Percentiles rank a stretch among this genome's conserved stretches.
Evolutionary conservation across 2,113 vertebrate species (phyloP).

Genomic region (Macquaria australasica): DNA sequence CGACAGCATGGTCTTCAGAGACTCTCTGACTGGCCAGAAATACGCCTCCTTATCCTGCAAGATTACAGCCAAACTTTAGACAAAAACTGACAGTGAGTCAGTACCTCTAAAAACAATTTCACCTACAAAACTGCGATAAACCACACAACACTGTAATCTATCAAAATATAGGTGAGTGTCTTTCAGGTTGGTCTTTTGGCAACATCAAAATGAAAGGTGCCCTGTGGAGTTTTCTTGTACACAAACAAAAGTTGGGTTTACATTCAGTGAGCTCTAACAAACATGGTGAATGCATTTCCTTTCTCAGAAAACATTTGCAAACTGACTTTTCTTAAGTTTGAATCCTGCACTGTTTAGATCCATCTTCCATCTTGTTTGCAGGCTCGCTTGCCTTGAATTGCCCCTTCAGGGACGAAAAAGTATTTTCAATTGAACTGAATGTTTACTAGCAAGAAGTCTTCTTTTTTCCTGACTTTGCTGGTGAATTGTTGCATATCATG

Average conservation of each 20-base stretch:
- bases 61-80: not conserved
- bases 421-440: too few species aligned
- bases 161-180: not conserved
- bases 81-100: not conserved
- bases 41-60: conserved; percentile 94
- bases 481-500: too few species aligned
- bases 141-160: not conserved
- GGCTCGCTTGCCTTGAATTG: too few species aligned
- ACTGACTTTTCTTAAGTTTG: too few species aligned
- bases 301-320: not conserved
- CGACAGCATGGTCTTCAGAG: conserved; percentile 93
- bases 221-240: not conserved
- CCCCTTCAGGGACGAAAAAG: too few species aligned
- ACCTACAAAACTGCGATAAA: not conserved
- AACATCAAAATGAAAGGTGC: not conserved
- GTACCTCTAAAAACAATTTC: not conserved
- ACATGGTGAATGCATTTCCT: not conserved
- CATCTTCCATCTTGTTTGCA: too few species aligned
- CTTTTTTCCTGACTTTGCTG: too few species aligned
- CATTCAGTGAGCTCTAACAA: not conserved
- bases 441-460: too few species aligned
- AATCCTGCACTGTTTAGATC: too few species aligned
- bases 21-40: conserved; percentile 93
- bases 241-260: not conserved
- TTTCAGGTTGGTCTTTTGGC: not conserved